Conservation (phyloP, 2,113 vertebrate species). For the Chloropsis hardwickii region DNA sequence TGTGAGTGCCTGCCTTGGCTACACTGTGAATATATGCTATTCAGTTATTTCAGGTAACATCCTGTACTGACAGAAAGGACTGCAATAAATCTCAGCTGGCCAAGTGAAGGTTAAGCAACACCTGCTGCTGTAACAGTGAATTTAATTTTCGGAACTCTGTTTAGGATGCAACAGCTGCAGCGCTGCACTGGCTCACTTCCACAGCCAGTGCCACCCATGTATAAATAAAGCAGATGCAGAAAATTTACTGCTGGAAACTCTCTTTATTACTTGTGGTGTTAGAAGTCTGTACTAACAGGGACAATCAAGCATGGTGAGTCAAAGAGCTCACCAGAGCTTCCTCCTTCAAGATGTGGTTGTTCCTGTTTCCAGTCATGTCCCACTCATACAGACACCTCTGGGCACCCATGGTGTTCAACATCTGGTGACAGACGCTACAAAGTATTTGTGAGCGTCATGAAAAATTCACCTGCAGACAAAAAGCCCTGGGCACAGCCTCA, state of each 20-base stretch:
- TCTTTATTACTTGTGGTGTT: background rate
- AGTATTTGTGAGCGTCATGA: background rate
- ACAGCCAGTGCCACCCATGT: background rate
- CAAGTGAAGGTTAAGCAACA: background rate
- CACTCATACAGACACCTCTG: background rate
- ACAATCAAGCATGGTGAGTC: background rate
- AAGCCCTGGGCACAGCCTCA: background rate
- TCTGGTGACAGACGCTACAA: background rate
- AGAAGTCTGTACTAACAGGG: background rate
- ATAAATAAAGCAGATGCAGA: background rate
- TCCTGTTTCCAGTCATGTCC: background rate
- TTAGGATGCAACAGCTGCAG: background rate
- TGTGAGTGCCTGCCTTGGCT: background rate
- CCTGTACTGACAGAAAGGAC: background rate
- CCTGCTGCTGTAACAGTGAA: background rate
- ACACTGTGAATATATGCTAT: background rate
- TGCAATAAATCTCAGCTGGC: background rate
- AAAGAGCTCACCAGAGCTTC: background rate
- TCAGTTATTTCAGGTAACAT: background rate
- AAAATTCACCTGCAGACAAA: background rate
- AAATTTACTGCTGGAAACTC: slow-evolving; percentile 1
- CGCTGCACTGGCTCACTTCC: background rate
- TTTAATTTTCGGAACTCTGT: background rate
- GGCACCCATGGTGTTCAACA: background rate
- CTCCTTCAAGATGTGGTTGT: background rate